Evolutionary conservation across 1,140 invertebrate species (phyloP).

Genomic region (Hylaeus volcanicus): DNA sequence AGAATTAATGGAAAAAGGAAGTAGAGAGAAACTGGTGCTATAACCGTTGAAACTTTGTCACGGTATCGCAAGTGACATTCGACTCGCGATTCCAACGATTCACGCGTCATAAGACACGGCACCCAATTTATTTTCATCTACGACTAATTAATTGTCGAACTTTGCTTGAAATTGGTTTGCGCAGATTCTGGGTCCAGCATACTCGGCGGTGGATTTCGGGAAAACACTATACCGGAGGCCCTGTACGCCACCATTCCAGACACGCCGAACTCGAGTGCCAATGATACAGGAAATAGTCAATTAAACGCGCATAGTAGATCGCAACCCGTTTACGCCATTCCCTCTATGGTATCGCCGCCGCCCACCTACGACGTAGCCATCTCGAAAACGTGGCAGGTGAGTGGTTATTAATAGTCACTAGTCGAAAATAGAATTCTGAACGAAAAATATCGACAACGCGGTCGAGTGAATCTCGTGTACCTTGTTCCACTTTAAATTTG

Average conservation of each 20-base stretch:
- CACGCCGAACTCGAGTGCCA: conserved; percentile 43
- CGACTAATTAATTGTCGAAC: not conserved
- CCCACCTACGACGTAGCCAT: conserved; percentile 78
- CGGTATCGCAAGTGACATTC: too few species aligned
- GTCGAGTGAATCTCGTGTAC: not conserved
- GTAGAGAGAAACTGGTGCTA: too few species aligned
- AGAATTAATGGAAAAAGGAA: too few species aligned
- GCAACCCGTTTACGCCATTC: conserved; percentile 73
- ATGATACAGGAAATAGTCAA: conserved; percentile 60
- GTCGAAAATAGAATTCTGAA: not conserved
- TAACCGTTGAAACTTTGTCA: too few species aligned
- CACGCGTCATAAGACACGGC: too few species aligned
- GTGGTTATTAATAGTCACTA: not conserved
- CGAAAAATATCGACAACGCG: not conserved
- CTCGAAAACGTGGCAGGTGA: conserved; percentile 77
- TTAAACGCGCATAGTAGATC: conserved; percentile 66
- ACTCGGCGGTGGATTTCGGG: conserved; percentile 65
- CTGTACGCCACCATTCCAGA: conserved; percentile 74
- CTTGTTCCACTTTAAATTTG: too few species aligned
- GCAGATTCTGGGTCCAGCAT: conserved; percentile 75
- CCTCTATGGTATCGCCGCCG: conserved; percentile 79
- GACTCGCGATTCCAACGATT: too few species aligned
- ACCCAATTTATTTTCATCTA: not conserved
- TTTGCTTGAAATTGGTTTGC: not conserved
- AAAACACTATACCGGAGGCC: conserved; percentile 72